Conservation (phyloP, 2,888 invertebrate species). For the Eustalomyia histrio region DNA sequence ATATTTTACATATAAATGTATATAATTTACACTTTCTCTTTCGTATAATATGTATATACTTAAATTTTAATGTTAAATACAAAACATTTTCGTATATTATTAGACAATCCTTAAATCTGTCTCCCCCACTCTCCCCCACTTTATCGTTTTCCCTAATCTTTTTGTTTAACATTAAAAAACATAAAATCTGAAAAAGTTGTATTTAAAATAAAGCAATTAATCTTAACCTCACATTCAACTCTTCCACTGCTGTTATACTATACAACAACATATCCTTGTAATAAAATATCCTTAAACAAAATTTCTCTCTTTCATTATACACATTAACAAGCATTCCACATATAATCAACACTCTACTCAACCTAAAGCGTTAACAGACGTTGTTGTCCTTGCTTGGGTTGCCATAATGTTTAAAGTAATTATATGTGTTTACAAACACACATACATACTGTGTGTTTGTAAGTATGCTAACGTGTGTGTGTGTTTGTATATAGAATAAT, state of each 20-base stretch:
- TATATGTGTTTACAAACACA: slow-evolving; percentile 38
- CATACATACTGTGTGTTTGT: slow-evolving; percentile 7
- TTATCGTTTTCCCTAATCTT: neutral
- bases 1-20: neutral
- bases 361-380: slow-evolving; percentile 64
- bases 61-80: slow-evolving; percentile 40
- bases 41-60: slow-evolving; percentile 26
- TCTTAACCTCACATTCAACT: slow-evolving; percentile 55
- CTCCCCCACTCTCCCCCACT: neutral
- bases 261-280: slow-evolving; percentile 34
- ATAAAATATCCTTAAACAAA: slow-evolving; percentile 41
- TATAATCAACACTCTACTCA: slow-evolving; percentile 65
- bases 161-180: neutral
- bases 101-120: neutral
- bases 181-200: slow-evolving; percentile 26
- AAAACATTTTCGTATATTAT: slow-evolving; percentile 34
- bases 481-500: slow-evolving; percentile 54
- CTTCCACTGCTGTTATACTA: slow-evolving; percentile 41
- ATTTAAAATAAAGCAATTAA: slow-evolving; percentile 59
- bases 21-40: slow-evolving; percentile 49
- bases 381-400: slow-evolving; percentile 62
- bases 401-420: slow-evolving; percentile 62
- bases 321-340: slow-evolving; percentile 63
- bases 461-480: neutral
- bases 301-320: slow-evolving; percentile 61